These are phyloP conservation scores for Craseonycteris thonglongyai DNA, from an alignment of 2,113 vertebrate species.

Conservation along the genomic window DNA sequence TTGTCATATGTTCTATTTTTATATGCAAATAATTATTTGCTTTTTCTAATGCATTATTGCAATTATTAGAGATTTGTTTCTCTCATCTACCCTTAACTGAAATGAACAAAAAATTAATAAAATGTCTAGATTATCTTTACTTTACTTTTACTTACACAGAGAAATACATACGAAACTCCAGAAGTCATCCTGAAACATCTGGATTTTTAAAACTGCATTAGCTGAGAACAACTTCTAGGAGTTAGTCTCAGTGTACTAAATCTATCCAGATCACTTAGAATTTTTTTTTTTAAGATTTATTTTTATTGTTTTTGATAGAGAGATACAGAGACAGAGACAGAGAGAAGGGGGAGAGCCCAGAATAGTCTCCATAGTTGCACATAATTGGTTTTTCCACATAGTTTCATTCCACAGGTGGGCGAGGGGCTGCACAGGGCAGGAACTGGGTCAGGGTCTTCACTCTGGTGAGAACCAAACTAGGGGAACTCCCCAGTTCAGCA, in stretches of 20 bases:
- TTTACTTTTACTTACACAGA: background rate
- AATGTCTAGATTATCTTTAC: background rate
- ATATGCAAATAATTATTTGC: background rate
- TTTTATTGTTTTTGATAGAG: no score
- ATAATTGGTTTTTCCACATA: no score
- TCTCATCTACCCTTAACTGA: background rate
- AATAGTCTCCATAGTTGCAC: no score
- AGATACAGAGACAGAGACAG: no score
- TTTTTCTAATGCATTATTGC: background rate
- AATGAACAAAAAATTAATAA: background rate
- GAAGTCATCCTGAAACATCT: background rate
- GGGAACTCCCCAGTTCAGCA: no score
- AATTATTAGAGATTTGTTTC: background rate
- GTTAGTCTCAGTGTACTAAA: background rate
- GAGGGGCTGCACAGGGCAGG: no score
- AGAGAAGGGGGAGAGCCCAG: no score
- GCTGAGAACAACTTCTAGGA: background rate
- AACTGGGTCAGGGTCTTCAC: no score
- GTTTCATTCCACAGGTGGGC: no score
- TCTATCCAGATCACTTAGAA: background rate
- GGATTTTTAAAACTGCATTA: background rate
- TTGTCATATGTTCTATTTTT: background rate
- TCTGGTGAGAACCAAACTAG: no score
- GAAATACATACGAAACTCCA: background rate
- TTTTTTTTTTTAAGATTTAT: no score